Evolutionary conservation across 2,888 invertebrate genomes (phyloP).

Genomic region (Parapristionchus giblindavisi): DNA sequence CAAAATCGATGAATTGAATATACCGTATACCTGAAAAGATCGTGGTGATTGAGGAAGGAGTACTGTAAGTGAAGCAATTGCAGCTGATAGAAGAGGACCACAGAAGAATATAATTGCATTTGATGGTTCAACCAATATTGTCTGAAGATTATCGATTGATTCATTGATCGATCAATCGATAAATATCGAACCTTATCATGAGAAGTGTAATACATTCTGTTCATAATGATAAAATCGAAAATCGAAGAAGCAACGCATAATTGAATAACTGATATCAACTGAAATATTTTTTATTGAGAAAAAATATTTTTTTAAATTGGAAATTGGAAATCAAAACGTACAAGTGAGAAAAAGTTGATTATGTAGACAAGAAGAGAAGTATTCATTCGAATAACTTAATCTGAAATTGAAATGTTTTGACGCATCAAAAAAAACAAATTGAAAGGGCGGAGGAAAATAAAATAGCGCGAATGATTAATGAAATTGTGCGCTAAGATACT

Average conservation of each 20-base stretch:
- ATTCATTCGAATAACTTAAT: conserved; percentile 11
- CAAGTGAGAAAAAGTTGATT: conserved; percentile 35
- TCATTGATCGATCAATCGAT: background rate
- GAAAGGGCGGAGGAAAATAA: background rate
- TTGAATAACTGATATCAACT: conserved; percentile 34
- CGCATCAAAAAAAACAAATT: background rate
- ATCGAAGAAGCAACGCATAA: conserved; percentile 36
- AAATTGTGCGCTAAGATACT: too few relatives aligned
- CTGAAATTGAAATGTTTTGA: background rate
- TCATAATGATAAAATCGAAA: conserved; percentile 39
- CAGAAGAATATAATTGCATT: conserved; percentile 31
- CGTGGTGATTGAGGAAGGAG: conserved; percentile 10
- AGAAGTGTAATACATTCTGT: conserved; percentile 38
- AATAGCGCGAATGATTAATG: too few relatives aligned
- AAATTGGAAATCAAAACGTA: background rate
- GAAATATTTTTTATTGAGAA: too few relatives aligned
- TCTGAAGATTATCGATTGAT: background rate
- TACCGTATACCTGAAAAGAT: conserved; percentile 7
- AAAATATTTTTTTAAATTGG: too few relatives aligned
- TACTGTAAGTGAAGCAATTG: conserved; percentile 24
- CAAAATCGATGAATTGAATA: background rate
- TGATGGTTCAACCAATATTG: conserved; percentile 21
- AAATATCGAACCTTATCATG: conserved; percentile 21
- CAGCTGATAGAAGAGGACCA: conserved; percentile 26
- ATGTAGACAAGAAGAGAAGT: conserved; percentile 36